These are phyloP conservation scores for Drosophila macrospina DNA, from an alignment of 2,888 invertebrate genomes.

Conservation along the genomic window DNA sequence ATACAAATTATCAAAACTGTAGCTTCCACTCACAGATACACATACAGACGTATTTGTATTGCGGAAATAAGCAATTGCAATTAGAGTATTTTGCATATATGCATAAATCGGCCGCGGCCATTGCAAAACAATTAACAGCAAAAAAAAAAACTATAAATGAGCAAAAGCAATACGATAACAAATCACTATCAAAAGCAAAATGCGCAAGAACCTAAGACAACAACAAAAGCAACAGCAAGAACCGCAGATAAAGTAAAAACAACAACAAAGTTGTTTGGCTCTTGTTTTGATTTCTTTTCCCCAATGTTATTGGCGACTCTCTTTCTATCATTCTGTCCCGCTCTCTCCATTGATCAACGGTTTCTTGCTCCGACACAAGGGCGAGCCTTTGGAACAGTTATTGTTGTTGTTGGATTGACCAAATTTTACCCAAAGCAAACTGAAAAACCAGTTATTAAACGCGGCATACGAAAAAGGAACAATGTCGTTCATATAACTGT, in stretches of 20 bases:
- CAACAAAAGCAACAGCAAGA: constrained; percentile 35
- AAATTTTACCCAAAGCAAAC: constrained; percentile 37
- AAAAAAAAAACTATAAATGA: constrained; percentile 19
- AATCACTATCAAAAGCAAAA: constrained; percentile 45
- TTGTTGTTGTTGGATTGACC: constrained; percentile 23
- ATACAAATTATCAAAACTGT: constrained; percentile 36
- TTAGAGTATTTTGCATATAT: constrained; percentile 55
- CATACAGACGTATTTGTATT: constrained; percentile 2
- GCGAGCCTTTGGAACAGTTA: constrained; percentile 19
- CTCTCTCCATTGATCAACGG: constrained; percentile 50
- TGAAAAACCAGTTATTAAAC: constrained; percentile 46
- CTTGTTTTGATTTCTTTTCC: constrained; percentile 52
- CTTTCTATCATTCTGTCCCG: background rate
- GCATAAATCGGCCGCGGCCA: constrained; percentile 56
- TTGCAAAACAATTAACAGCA: constrained; percentile 50
- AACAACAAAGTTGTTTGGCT: constrained; percentile 49
- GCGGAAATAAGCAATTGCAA: constrained; percentile 37
- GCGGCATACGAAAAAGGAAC: constrained; percentile 20
- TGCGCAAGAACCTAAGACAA: constrained; percentile 63
- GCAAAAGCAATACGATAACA: constrained; percentile 39
- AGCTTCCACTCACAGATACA: too few species aligned
- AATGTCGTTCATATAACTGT: constrained; percentile 40
- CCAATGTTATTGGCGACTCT: constrained; percentile 27
- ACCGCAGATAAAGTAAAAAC: constrained; percentile 4
- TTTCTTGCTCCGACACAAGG: constrained; percentile 35